Evolutionary conservation across 1,140 invertebrate genomes (phyloP).

Genomic region (Cecropterus lyciades): DNA sequence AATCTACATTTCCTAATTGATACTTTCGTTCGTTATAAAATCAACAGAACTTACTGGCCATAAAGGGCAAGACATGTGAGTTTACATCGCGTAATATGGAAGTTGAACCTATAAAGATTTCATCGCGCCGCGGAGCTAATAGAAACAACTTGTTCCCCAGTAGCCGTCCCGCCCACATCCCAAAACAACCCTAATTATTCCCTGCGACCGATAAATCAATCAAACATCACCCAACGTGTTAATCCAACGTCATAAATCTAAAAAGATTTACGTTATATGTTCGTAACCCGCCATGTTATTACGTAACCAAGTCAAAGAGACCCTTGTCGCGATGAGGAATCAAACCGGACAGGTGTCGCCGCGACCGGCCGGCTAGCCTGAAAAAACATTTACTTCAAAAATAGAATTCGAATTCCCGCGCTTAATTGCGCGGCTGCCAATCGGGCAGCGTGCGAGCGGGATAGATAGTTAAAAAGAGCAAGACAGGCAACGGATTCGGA

Average conservation of each 20-base stretch:
- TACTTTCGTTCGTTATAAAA: too few species aligned
- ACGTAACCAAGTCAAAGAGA: constrained; percentile 54
- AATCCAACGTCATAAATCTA: constrained; percentile 70
- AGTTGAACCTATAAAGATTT: constrained; percentile 14
- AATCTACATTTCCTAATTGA: too few species aligned
- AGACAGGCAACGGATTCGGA: constrained; percentile 51
- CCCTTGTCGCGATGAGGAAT: constrained; percentile 30
- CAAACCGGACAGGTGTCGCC: constrained; percentile 59
- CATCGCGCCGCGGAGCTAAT: constrained; percentile 20
- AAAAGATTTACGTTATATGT: constrained; percentile 69
- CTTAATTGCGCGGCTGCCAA: constrained; percentile 80
- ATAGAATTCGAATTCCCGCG: constrained; percentile 83
- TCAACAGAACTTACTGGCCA: too few species aligned
- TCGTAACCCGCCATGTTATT: constrained; percentile 51
- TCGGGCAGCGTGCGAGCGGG: constrained; percentile 66
- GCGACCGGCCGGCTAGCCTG: constrained; percentile 61
- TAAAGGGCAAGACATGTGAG: too few species aligned
- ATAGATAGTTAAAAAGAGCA: constrained; percentile 46
- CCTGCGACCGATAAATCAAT: constrained; percentile 71
- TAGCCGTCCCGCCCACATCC: constrained; percentile 42
- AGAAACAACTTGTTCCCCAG: constrained; percentile 39
- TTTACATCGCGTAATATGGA: constrained; percentile 5
- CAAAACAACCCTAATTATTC: constrained; percentile 50
- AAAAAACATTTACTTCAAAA: constrained; percentile 83
- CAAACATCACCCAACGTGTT: constrained; percentile 65